Conservation (phyloP, 2,888 invertebrate species). For the Alviniconcha strummeri region DNA sequence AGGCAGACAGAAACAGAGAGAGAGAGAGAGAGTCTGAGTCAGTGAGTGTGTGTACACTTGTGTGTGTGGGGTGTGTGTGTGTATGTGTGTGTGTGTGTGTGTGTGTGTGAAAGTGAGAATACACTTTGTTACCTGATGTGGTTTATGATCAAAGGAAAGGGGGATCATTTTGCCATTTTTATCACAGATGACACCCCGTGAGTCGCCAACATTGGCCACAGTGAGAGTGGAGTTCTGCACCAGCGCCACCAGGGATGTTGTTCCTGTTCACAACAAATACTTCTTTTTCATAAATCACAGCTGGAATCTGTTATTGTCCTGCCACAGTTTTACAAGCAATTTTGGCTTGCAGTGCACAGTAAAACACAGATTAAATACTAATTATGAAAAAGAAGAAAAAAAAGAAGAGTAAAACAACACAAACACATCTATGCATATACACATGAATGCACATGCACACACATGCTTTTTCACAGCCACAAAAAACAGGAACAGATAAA, state of each 20-base stretch:
- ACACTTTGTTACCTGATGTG: conserved; percentile 84
- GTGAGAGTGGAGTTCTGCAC: conserved; percentile 87
- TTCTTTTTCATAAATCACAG: too few species aligned
- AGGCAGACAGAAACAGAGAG: background rate
- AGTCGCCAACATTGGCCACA: conserved; percentile 97
- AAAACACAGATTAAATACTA: background rate
- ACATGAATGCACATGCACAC: background rate
- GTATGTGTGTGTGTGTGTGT: too few species aligned
- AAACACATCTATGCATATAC: background rate
- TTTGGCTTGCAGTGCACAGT: too few species aligned
- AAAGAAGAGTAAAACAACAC: background rate
- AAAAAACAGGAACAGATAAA: too few species aligned
- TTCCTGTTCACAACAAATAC: conserved; percentile 78
- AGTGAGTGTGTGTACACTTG: background rate
- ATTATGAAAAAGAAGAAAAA: background rate
- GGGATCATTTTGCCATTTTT: conserved; percentile 91
- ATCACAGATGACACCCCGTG: conserved; percentile 96
- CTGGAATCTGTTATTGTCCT: too few species aligned
- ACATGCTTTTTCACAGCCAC: too few species aligned
- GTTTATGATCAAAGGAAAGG: conserved; percentile 96
- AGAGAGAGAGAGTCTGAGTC: background rate
- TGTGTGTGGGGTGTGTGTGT: background rate
- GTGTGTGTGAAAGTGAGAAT: too few species aligned
- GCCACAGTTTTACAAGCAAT: too few species aligned
- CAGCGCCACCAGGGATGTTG: conserved; percentile 92